phyloP scores from a whole-genome alignment of 2,888 invertebrate species.

The Carterocephalus palaemon region DNA sequence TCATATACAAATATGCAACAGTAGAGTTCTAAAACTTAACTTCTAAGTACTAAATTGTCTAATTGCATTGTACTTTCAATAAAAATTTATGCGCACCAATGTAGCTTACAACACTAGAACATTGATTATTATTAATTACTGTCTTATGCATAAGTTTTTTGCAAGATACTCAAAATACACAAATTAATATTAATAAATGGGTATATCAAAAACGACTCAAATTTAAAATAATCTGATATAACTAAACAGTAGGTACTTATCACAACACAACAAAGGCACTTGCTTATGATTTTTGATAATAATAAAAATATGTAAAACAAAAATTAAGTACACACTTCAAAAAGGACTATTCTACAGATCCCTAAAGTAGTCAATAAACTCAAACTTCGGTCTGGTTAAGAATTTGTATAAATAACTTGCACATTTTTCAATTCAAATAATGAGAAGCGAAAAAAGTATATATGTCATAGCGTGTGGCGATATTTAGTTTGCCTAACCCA shows the following conservation, averaged over 20 bases:
- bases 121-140: neutral
- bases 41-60: constrained; percentile 34
- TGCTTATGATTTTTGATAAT: constrained; percentile 4
- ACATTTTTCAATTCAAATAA: too few species aligned
- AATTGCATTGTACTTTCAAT: constrained; percentile 53
- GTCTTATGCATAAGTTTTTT: neutral
- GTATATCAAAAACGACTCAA: constrained; percentile 9
- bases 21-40: constrained; percentile 18
- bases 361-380: neutral
- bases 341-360: constrained; percentile 2
- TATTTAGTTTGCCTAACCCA: too few species aligned
- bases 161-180: neutral
- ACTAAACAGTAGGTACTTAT: constrained; percentile 18
- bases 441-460: too few species aligned
- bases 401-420: too few species aligned
- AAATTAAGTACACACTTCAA: constrained; percentile 23
- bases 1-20: constrained; percentile 3
- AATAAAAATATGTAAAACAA: constrained; percentile 12
- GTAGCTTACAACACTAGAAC: neutral
- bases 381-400: too few species aligned
- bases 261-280: constrained; percentile 22
- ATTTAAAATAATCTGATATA: neutral
- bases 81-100: constrained; percentile 26
- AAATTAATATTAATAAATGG: constrained; percentile 8
- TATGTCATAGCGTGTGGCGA: too few species aligned